These are phyloP conservation scores for Drosophila subquinaria DNA, from an alignment of 2,888 invertebrate genomes.

Conservation along the genomic window DNA sequence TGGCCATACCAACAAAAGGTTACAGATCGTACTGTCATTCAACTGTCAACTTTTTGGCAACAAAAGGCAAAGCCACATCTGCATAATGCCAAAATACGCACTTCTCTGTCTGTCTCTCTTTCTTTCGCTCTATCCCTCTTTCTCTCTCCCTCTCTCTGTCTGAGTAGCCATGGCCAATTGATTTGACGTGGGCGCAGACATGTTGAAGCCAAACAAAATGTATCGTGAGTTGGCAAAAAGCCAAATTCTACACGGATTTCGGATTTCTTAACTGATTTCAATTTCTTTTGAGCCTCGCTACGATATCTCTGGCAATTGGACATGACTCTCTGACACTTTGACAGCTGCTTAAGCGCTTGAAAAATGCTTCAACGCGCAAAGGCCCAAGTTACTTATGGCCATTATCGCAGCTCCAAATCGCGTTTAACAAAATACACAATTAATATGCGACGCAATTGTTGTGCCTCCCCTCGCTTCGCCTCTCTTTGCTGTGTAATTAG, in stretches of 20 bases:
- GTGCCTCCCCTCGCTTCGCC: conserved; percentile 7
- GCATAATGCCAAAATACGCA: conserved; percentile 58
- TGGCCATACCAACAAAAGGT: conserved; percentile 1
- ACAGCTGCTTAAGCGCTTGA: conserved; percentile 76
- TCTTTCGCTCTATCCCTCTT: neutral
- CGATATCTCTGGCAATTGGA: conserved; percentile 40
- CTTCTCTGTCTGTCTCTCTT: conserved; percentile 19
- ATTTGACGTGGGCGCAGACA: conserved; percentile 75
- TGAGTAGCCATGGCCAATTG: conserved; percentile 56
- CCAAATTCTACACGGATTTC: conserved; percentile 35
- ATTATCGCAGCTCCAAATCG: conserved; percentile 62
- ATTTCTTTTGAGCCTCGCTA: conserved; percentile 42
- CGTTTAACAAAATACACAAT: conserved; percentile 55
- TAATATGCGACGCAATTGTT: conserved; percentile 74
- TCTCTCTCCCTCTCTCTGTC: neutral
- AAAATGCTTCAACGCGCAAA: conserved; percentile 37
- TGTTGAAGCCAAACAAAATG: conserved; percentile 53
- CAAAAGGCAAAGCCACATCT: conserved; percentile 49
- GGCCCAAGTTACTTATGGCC: conserved; percentile 43
- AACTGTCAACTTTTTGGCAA: conserved; percentile 73
- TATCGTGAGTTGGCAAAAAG: conserved; percentile 52
- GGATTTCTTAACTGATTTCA: conserved; percentile 54
- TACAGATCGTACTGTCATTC: conserved; percentile 55
- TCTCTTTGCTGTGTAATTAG: conserved; percentile 56
- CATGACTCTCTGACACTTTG: conserved; percentile 63